Evolutionary conservation across 2,888 invertebrate genomes (phyloP).

Genomic region (Hoplodrina blanda): DNA sequence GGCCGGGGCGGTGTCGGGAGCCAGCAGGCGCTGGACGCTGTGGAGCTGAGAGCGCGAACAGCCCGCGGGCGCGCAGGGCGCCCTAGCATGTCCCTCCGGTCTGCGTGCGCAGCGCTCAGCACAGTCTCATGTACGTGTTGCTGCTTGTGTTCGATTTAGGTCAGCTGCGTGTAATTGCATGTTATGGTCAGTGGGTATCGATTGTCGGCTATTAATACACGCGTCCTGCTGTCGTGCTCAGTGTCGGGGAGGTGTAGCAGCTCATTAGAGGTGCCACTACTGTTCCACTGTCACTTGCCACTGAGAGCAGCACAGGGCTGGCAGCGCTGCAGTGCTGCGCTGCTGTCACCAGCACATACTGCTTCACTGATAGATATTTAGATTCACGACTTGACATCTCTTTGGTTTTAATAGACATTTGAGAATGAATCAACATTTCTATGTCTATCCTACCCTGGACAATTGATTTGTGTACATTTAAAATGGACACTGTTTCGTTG

Average conservation of each 20-base stretch:
- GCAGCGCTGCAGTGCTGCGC: background rate
- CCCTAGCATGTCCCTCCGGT: conserved; percentile 46
- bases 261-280: background rate
- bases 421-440: no score
- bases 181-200: conserved; percentile 63
- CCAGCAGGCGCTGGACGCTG: conserved; percentile 44
- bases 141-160: conserved; percentile 33
- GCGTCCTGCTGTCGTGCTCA: conserved; percentile 80
- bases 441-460: no score
- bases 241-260: conserved; percentile 63
- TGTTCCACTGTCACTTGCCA: background rate
- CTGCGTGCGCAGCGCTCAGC: conserved; percentile 17
- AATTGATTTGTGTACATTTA: no score
- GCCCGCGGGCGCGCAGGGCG: conserved; percentile 22
- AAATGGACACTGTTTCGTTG: no score
- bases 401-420: no score
- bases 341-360: background rate
- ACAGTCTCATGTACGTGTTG: conserved; percentile 41
- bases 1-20: conserved; percentile 60
- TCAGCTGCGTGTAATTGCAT: conserved; percentile 48
- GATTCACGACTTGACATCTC: no score
- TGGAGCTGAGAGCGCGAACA: conserved; percentile 33
- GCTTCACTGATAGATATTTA: background rate
- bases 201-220: conserved; percentile 68
- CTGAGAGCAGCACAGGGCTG: background rate